These are phyloP conservation scores for Ophioninae sp. DNA, from an alignment of 2,888 invertebrate genomes.

Conservation along the genomic window DNA sequence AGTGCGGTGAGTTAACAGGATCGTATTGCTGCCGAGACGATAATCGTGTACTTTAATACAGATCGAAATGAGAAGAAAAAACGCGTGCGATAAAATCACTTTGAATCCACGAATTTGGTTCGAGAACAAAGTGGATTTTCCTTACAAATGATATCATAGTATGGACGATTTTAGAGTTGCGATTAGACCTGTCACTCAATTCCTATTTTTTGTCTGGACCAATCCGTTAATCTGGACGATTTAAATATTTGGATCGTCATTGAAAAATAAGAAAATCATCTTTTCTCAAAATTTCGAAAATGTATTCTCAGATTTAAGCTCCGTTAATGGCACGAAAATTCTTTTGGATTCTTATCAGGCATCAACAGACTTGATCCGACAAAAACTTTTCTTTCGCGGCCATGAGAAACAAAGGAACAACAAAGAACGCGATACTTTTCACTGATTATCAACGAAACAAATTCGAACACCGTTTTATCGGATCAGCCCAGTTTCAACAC, in stretches of 20 bases:
- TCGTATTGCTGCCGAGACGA: slow-evolving; percentile 59
- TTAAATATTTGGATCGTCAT: not conserved
- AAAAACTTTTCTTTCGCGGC: not conserved
- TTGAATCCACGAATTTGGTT: slow-evolving; percentile 13
- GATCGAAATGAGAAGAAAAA: not conserved
- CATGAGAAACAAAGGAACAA: not conserved
- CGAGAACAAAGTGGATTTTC: not conserved
- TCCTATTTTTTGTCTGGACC: slow-evolving; percentile 18
- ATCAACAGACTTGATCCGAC: not conserved
- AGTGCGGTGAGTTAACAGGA: slow-evolving; percentile 5
- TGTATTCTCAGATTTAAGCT: not conserved
- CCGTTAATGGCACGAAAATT: not conserved
- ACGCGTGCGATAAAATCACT: not conserved
- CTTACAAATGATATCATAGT: not conserved
- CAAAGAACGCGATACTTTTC: not conserved
- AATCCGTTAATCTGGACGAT: not conserved
- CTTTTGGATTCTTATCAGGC: not conserved
- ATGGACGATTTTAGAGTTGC: slow-evolving; percentile 2
- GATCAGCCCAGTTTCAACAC: not conserved
- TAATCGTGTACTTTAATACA: slow-evolving; percentile 1
- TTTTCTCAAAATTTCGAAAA: not conserved
- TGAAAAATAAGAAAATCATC: not conserved
- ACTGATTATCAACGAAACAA: not conserved
- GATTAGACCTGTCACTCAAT: slow-evolving; percentile 51
- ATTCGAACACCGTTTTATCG: not conserved